These are phyloP conservation scores for Protonibea diacanthus DNA, from an alignment of 2,797 vertebrate species.

Conservation along the genomic window DNA sequence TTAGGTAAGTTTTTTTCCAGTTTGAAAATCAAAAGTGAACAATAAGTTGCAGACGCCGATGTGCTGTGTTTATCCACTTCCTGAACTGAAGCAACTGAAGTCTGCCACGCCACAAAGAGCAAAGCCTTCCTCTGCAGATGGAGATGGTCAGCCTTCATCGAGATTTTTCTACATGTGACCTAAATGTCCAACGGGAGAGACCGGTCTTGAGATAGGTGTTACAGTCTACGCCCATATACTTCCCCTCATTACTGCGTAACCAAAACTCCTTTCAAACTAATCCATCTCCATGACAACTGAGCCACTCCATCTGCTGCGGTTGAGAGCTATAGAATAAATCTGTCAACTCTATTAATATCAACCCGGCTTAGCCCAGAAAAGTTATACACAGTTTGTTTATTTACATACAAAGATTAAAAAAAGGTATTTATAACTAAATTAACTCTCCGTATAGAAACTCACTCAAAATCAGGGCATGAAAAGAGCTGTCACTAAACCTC, in stretches of 20 bases:
- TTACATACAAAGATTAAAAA: not conserved
- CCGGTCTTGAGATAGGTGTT: not conserved
- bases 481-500: constrained; percentile 38
- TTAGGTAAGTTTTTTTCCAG: not conserved
- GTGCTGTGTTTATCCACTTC: constrained; percentile 10
- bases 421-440: not conserved
- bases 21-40: constrained; percentile 33
- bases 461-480: constrained; percentile 50
- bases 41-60: no score
- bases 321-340: constrained; percentile 2
- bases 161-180: not conserved
- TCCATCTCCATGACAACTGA: constrained; percentile 8
- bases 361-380: not conserved
- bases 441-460: constrained; percentile 15
- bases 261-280: not conserved
- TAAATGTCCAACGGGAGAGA: not conserved
- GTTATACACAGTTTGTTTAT: not conserved
- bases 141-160: not conserved
- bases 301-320: not conserved
- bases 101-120: not conserved
- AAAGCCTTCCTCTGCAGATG: not conserved
- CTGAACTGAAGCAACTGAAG: constrained; percentile 1
- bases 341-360: not conserved
- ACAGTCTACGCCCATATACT: not conserved
- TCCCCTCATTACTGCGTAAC: not conserved